Conservation (phyloP, 2,113 vertebrate genomes). For the Bujurquina vittata region DNA sequence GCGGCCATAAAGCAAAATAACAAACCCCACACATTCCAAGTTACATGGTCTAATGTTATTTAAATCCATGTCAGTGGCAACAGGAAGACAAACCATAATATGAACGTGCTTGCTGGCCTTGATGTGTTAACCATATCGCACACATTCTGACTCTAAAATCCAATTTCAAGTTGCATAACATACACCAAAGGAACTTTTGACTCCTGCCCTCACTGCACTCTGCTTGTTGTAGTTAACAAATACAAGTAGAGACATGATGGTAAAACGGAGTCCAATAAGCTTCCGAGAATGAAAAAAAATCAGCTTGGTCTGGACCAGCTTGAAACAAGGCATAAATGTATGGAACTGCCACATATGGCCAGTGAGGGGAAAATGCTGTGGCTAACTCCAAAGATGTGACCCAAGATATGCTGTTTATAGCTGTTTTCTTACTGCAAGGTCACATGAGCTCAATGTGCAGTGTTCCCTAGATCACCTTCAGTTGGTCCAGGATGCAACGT, state of each 20-base stretch:
- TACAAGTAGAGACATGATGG: slow-evolving; percentile 54
- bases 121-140: slow-evolving; percentile 61
- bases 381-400: slow-evolving; percentile 47
- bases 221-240: slow-evolving; percentile 37
- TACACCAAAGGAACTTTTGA: slow-evolving; percentile 49
- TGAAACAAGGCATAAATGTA: slow-evolving; percentile 75
- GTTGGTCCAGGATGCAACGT: background rate
- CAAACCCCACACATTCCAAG: slow-evolving; percentile 63
- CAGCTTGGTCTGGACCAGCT: slow-evolving; percentile 72
- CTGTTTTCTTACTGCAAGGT: slow-evolving; percentile 40
- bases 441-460: slow-evolving; percentile 50
- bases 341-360: slow-evolving; percentile 59
- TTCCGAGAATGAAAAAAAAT: slow-evolving; percentile 64
- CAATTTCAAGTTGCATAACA: slow-evolving; percentile 55
- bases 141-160: slow-evolving; percentile 31
- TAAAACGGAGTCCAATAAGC: slow-evolving; percentile 73
- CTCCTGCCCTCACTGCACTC: slow-evolving; percentile 35
- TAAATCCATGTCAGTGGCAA: slow-evolving; percentile 59
- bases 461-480: background rate
- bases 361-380: slow-evolving; percentile 60
- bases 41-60: slow-evolving; percentile 68
- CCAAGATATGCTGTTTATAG: slow-evolving; percentile 21
- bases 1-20: slow-evolving; percentile 60
- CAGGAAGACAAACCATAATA: slow-evolving; percentile 43
- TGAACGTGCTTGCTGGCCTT: slow-evolving; percentile 61